Evolutionary conservation across 92 coral and sea anemone genomes (phyloP).

Genomic region (Meandrina meandrites): DNA sequence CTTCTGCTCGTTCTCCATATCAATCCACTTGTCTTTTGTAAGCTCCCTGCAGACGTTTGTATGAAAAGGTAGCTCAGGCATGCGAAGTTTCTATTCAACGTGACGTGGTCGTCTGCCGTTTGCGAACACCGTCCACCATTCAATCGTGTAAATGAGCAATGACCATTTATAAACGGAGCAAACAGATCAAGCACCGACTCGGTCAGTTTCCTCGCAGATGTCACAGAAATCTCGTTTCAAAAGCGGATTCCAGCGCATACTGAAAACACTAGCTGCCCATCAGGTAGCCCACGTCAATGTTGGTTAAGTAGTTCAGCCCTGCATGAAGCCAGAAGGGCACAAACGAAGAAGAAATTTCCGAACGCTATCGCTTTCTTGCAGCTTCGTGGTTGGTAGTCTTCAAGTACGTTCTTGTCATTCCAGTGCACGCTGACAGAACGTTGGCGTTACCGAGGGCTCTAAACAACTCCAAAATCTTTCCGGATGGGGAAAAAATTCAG

Average conservation of each 20-base stretch:
- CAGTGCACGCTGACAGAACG: conserved; percentile 40
- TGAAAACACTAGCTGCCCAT: conserved; percentile 8
- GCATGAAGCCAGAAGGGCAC: conserved; percentile 38
- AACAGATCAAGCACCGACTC: neutral
- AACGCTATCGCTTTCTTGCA: conserved; percentile 28
- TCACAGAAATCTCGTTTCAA: conserved; percentile 19
- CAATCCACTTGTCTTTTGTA: conserved; percentile 8
- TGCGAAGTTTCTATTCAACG: conserved; percentile 5
- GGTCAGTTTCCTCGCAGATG: conserved; percentile 18
- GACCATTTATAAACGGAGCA: neutral
- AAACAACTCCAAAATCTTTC: neutral
- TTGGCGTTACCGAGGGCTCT: conserved; percentile 32
- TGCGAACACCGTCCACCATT: neutral
- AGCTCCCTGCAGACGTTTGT: conserved; percentile 2
- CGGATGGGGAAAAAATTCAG: neutral
- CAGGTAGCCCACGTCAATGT: conserved; percentile 1
- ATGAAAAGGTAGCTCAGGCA: conserved; percentile 26
- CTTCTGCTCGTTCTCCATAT: conserved; percentile 27
- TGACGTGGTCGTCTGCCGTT: conserved; percentile 3
- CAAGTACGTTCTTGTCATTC: conserved; percentile 36
- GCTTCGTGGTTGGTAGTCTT: conserved; percentile 40
- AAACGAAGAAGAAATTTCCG: conserved; percentile 15
- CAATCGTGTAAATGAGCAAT: conserved; percentile 22
- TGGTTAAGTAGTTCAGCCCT: conserved; percentile 2
- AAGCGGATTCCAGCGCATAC: conserved; percentile 30